Base-by-base conservation (phyloP, 2,888 invertebrate species). In the Thelaira solivaga region DNA sequence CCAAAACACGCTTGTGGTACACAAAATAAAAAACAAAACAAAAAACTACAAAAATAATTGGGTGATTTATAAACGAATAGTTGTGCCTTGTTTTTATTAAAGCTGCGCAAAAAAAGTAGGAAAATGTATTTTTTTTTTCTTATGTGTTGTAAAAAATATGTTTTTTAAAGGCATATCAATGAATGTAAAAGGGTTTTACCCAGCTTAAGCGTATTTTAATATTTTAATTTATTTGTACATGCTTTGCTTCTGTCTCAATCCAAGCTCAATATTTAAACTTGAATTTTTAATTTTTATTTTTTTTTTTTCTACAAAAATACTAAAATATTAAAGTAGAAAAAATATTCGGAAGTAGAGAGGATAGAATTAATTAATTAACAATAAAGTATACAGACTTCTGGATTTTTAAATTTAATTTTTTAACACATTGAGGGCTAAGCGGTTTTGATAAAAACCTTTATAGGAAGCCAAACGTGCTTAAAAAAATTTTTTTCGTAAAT, bases 1-100 rank as follows among this genome's bases (percentile, higher is more conserved):
- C 45, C 75, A 41, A 57, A 71, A 43, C 75, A 76, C 62, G 75
- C 39, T 61, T 53, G 3, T 47, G 53, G 20, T 51, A 45, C n/a
- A 45, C 26, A 61, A 59, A n/a, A n/a, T n/a, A n/a, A n/a, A n/a
- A n/a, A n/a, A n/a, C n/a, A n/a, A n/a, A n/a, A n/a, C n/a, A n/a
- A n/a, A n/a, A 61, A 71, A 71, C 20, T 43, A 51, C 31, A 43
- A 26, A 18, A 55, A 55, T 49, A 69, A 62, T 55, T 74, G 41
- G 59, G 36, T 43, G 43, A 74, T 67, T 51, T 74, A 34, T 18
- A 61, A 65, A 43, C 61, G 31, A 39, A 47, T 68, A 45, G 36
- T 24, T 45, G 43, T 22, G 11, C 1, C 3, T 59, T 20, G 34
- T 53, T 29, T 29, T 18, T 24, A 7, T 29, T 36, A 39, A 11